Evolutionary conservation across 2,888 invertebrate genomes (phyloP), one percentile per base, ranked within the genome.

Genomic region (Nebria brevicollis): DNA sequence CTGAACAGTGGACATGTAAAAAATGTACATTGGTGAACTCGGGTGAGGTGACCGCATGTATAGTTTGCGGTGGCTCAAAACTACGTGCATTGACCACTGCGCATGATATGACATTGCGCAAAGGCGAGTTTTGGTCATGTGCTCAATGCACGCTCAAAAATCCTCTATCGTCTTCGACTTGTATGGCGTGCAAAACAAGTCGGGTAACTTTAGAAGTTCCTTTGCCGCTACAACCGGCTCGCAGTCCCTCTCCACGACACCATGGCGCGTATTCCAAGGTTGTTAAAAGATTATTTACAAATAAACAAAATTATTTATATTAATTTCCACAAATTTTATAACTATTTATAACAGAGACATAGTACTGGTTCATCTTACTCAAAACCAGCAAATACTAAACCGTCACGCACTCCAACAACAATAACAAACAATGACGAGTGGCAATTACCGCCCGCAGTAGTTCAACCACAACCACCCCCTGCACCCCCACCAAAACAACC

Each of bases 21-120:
- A 95, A 96, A 85, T 98, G 98, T 87, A 97, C 97, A 1, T 90
- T 97, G 82, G 92, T 96, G 34, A 98, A 98, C 89, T 93, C 94
- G 20, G 90, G 92, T 0, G 90, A 92, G 26, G 92, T 93, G 0
- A 91, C 92, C 82, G 94, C 94, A 0, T 98, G 98, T 88, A 94
- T 95, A 11, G 96, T 96, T 0, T 98, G 98, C 88, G 95, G 95
- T 66, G 95, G 95, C n/a, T 94, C 95, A 0, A 94, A 94, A 85
- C 90, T 96, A 7, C 93, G 93, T 83, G 94, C 94, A 84, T 91
- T 94, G 75, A 91, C 92, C 1, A 89, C 91, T 77, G 90, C 91
- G 42, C 92, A 93, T 84, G 94, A 94, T 85, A 92, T 93, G 89
- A 94, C 94, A 0, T 87, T 94, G 84, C 90, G 93, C 34, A 94